phyloP scores from a whole-genome alignment of 2,113 vertebrate genomes.

The Cottus gobio region DNA sequence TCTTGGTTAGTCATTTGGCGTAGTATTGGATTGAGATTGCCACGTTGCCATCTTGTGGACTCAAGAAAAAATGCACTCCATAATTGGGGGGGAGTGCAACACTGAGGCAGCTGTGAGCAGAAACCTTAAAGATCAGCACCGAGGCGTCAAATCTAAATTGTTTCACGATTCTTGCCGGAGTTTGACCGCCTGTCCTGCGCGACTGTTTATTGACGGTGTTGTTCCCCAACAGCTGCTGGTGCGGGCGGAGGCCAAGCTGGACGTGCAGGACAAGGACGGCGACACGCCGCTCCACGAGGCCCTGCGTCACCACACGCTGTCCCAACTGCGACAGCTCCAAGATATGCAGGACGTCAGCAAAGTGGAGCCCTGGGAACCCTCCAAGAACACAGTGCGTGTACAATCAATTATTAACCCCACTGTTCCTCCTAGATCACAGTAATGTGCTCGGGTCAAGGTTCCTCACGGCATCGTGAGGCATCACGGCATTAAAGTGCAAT shows the following conservation, averaged over 20 bases:
- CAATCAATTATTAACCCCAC: slow-evolving; percentile 41
- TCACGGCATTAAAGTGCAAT: neutral
- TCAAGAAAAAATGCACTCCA: slow-evolving; percentile 58
- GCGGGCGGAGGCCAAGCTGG: slow-evolving; percentile 96
- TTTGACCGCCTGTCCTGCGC: slow-evolving; percentile 2
- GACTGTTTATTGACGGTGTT: slow-evolving; percentile 15
- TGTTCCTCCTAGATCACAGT: slow-evolving; percentile 5
- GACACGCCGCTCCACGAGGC: slow-evolving; percentile 98
- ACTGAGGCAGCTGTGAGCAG: slow-evolving; percentile 28
- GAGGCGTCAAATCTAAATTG: slow-evolving; percentile 48
- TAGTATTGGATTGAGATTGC: slow-evolving; percentile 64
- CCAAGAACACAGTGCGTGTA: slow-evolving; percentile 96
- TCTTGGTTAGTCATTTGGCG: slow-evolving; percentile 33
- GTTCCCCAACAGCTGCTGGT: slow-evolving; percentile 90
- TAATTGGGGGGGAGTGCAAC: slow-evolving; percentile 45
- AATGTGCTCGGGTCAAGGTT: slow-evolving; percentile 19
- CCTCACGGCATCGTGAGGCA: slow-evolving; percentile 1
- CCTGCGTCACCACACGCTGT: slow-evolving; percentile 96
- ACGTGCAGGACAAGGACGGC: slow-evolving; percentile 99
- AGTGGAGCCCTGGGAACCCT: slow-evolving; percentile 98
- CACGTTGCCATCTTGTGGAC: slow-evolving; percentile 84
- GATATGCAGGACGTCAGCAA: slow-evolving; percentile 99
- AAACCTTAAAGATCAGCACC: slow-evolving; percentile 36
- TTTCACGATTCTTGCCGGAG: slow-evolving; percentile 15
- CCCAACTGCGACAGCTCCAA: slow-evolving; percentile 97